Base-by-base conservation (phyloP, 2,113 vertebrate species). In the Fregetta grallaria region DNA sequence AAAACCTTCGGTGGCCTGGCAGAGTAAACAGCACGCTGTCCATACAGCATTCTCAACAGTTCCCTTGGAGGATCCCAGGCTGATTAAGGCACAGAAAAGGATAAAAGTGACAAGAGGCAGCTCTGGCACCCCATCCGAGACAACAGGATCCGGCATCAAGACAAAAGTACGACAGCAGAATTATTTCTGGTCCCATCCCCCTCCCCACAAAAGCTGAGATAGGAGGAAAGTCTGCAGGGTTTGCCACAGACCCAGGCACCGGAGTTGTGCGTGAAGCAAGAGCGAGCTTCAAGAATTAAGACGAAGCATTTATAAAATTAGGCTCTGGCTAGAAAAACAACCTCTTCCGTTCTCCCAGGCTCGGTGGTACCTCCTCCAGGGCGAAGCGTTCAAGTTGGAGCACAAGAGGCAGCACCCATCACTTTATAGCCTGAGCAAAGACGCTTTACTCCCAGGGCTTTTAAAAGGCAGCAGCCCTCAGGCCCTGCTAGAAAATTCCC, bases 401-500 rank as follows among this genome's bases (percentile, higher is more conserved):
- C 85, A 26, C 44, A 15, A 29, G 86, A 73, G 80, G 67, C 79
- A 73, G 86, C 93, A 78, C 88, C 81, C 92, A 90, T 38, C 87
- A 88, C 89, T 92, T 65, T 8, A 3, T 6, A 85, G 76, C 76
- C 85, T 26, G 70, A 87, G 62, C 73, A 4, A 67, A 52, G 77
- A 27, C 7, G 67, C 71, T 88, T 49, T 18, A 21, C 89, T 89
- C 70, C 52, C 78, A 59, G 72, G 63, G 79, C 29, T 63, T 71
- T 30, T 13, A 32, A 15, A 36, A 50, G 49, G 56, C 89, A 65
- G 72, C 76, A 80, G 70, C 67, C 74, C 73, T 44, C 74, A 81
- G 96, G 95, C 90, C 96, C 91, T 82, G 83, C 86, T 65, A 56
- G 91, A 92, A 91, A 83, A 94, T 59, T 47, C 74, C 68, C 52